These are phyloP conservation scores for Solenodon paradoxus DNA, from an alignment of 2,113 vertebrate species.

Conservation along the genomic window DNA sequence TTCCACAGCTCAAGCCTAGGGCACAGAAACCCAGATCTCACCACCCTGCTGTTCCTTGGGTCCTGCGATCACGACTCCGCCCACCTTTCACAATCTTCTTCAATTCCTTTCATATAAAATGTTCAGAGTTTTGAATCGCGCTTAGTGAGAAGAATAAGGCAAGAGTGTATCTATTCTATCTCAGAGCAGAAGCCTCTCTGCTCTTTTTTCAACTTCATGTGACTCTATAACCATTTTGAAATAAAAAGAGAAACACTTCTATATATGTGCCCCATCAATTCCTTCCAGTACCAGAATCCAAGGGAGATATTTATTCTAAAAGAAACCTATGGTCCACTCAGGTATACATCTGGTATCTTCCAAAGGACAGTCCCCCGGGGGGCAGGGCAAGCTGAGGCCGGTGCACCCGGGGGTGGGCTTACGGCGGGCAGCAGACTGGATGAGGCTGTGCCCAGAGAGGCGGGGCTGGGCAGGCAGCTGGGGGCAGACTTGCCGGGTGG, in stretches of 20 bases:
- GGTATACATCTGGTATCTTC: no score
- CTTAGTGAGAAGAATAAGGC: background rate
- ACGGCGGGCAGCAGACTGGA: no score
- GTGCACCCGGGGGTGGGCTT: no score
- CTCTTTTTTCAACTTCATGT: background rate
- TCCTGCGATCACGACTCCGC: rapidly evolving
- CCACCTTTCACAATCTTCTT: background rate
- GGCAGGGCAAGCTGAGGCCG: no score
- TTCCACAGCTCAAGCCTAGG: background rate
- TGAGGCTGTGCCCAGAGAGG: rapidly evolving
- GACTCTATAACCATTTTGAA: background rate
- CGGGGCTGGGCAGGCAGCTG: background rate
- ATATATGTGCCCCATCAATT: background rate
- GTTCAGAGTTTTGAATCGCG: background rate
- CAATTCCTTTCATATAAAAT: background rate
- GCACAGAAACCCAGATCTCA: no score
- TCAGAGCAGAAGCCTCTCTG: background rate
- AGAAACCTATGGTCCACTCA: rapidly evolving
- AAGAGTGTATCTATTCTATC: background rate
- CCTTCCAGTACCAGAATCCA: background rate
- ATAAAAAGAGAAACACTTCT: background rate
- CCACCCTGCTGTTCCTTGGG: rapidly evolving
- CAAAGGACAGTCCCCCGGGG: background rate
- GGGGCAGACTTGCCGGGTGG: background rate
- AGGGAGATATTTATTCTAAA: background rate